Evolutionary conservation across 2,888 invertebrate species (phyloP), one percentile per base, ranked within the genome.

Genomic region (Alloplasta piceator): DNA sequence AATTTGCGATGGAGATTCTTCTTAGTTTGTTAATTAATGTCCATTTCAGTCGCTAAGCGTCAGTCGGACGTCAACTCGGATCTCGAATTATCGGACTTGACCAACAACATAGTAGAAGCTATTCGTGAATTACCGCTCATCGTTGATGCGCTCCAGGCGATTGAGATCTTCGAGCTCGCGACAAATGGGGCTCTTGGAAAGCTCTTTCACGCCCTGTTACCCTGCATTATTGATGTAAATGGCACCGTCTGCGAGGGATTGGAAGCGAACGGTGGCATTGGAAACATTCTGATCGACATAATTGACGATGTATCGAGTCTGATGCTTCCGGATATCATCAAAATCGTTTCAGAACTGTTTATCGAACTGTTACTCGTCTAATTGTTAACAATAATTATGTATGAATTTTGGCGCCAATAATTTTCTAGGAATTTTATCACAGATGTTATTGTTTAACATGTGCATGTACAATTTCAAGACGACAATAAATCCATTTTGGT

Each of bases 131-230:
- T 86, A 1, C 86, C 86, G 6, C 0, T 82, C 0, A 0, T 85
- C 0, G n/a, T 38, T 0, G 9, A 0, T 12, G 0, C 36, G 0
- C 0, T 84, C 0, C 66, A 73, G 63, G n/a, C 43, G 5, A 39
- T 68, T 9, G 64, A 55, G 26, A 14, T 74, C 6, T 0, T 79
- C 6, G 76, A 86, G 70, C 6, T 55, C 1, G 46, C 73, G 3
- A 84, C 86, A 0, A 85, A 87, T 36, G 86, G 86, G 4, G 77
- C 75, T 1, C 0, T 87, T 0, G 75, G 78, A 0, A 80, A 85
- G 46, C 1, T 87, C 1, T 14, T 88, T 0, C 83, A 84, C 26
- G 85, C 84, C 14, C 41, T 80, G 0, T 67, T 87, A 4, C 89
- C 89, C 0, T 89, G 89, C 58, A 78, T 55, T 0, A 5, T 87